Evolutionary conservation across 2,113 vertebrate genomes (phyloP).

Genomic region (Hippocampus mohnikei): DNA sequence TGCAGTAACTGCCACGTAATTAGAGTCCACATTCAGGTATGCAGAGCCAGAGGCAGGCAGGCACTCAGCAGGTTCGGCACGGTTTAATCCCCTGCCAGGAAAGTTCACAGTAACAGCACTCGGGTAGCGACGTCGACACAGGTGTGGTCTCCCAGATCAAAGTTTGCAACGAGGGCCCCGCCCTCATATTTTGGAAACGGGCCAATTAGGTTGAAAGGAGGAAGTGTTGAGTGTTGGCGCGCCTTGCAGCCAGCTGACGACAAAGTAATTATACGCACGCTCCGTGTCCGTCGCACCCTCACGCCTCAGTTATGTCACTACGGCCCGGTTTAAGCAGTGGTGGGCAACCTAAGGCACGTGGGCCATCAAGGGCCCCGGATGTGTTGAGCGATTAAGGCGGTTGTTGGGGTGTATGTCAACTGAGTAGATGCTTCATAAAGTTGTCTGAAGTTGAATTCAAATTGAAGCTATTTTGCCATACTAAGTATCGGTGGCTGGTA

Average conservation of each 20-base stretch:
- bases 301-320: conserved; percentile 39
- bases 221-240: conserved; percentile 36
- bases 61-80: conserved; percentile 44
- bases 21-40: conserved; percentile 63
- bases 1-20: conserved; percentile 58
- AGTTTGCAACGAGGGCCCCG: conserved; percentile 55
- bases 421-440: too few relatives aligned
- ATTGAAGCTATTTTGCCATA: too few relatives aligned
- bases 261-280: conserved; percentile 62
- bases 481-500: too few relatives aligned
- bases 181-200: conserved; percentile 61
- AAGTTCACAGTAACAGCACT: conserved; percentile 59
- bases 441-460: too few relatives aligned
- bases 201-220: conserved; percentile 56
- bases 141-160: conserved; percentile 63
- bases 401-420: too few relatives aligned
- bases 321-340: not conserved
- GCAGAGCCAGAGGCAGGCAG: conserved; percentile 43
- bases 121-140: conserved; percentile 56
- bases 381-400: too few relatives aligned
- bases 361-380: not conserved
- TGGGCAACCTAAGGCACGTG: not conserved
- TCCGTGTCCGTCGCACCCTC: conserved; percentile 33
- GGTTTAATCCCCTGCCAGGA: conserved; percentile 54
- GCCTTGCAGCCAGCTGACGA: conserved; percentile 56